phyloP scores from a whole-genome alignment of 2,888 invertebrate species.

The Napeogenes inachia region DNA sequence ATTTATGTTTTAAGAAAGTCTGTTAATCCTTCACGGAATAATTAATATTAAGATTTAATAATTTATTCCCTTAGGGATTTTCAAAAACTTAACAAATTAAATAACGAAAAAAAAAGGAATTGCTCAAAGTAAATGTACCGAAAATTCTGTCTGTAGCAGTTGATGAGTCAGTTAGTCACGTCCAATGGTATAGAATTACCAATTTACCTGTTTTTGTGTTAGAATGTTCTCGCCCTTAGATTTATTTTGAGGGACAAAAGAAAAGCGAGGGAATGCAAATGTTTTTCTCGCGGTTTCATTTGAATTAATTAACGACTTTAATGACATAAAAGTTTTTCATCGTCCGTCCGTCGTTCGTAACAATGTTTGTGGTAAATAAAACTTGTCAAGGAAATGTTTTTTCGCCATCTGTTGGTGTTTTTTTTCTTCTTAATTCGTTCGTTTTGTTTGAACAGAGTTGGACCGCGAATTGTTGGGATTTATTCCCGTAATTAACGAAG shows the following conservation, averaged over 20 bases:
- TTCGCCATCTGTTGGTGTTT: conserved; percentile 61
- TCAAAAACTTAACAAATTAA: too few species aligned
- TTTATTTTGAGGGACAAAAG: conserved; percentile 56
- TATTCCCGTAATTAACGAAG: conserved; percentile 76
- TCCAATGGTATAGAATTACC: too few species aligned
- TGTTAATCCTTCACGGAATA: too few species aligned
- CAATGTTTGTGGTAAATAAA: conserved; percentile 77
- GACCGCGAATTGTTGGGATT: conserved; percentile 68
- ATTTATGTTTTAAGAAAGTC: too few species aligned
- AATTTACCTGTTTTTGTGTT: not conserved
- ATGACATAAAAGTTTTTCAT: conserved; percentile 73
- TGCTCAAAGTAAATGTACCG: too few species aligned
- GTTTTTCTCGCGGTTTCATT: conserved; percentile 73
- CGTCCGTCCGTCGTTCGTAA: conserved; percentile 57
- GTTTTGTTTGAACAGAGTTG: conserved; percentile 58
- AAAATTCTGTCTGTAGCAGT: too few species aligned
- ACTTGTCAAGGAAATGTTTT: conserved; percentile 75
- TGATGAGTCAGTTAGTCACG: too few species aligned
- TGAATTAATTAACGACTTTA: conserved; percentile 77
- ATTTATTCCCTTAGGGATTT: too few species aligned
- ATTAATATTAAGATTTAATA: too few species aligned
- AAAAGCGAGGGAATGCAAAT: conserved; percentile 66
- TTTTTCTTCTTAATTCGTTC: conserved; percentile 67
- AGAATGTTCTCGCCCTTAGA: conserved; percentile 52
- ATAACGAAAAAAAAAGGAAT: too few species aligned